Percentiles rank a stretch among this genome's conserved stretches.
These are phyloP conservation scores for Agrochola lota DNA, from an alignment of 2,888 invertebrate species.

Conservation along the genomic window DNA sequence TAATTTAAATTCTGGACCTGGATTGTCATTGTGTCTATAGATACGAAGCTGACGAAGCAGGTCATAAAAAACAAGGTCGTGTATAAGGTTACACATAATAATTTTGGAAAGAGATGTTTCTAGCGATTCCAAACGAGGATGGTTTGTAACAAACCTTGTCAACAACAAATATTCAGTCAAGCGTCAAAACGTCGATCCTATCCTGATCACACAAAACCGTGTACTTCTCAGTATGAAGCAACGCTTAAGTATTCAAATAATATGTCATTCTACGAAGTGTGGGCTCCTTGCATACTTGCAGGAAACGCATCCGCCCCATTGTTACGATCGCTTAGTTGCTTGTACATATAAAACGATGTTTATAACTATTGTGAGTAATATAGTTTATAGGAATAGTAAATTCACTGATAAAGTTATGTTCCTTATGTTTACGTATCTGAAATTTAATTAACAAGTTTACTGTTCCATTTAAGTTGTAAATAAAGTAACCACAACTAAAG, in stretches of 20 bases:
- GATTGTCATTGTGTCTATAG: neutral
- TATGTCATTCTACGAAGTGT: slow-evolving; percentile 68
- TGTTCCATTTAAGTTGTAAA: slow-evolving; percentile 4
- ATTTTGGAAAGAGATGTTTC: neutral
- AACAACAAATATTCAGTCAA: slow-evolving; percentile 21
- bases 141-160: neutral
- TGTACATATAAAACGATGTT: slow-evolving; percentile 56
- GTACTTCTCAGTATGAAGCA: slow-evolving; percentile 57
- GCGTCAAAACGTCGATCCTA: slow-evolving; percentile 20
- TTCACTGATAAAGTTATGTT: neutral
- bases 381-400: neutral
- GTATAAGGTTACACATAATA: neutral
- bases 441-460: neutral
- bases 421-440: neutral
- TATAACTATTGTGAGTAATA: slow-evolving; percentile 42
- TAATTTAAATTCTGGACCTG: neutral
- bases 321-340: slow-evolving; percentile 68
- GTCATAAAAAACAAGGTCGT: too few relatives aligned
- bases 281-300: slow-evolving; percentile 64
- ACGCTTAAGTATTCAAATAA: slow-evolving; percentile 62
- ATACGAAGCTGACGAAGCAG: neutral
- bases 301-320: slow-evolving; percentile 81
- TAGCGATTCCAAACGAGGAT: neutral
- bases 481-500: neutral
- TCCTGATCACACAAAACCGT: slow-evolving; percentile 48